Conservation (phyloP, 2,888 invertebrate genomes). For the Pteria penguin region DNA sequence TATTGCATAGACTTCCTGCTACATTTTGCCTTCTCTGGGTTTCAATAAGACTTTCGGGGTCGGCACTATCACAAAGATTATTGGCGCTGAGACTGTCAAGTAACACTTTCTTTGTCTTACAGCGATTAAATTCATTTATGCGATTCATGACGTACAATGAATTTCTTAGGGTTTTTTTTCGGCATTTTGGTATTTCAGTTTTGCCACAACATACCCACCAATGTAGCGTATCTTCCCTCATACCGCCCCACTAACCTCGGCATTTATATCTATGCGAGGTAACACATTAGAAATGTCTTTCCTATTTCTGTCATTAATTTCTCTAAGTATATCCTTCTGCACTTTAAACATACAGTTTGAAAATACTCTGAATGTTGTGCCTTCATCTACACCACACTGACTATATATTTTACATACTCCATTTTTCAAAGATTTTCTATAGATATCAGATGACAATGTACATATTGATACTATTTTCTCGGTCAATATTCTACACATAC, state of each 20-base stretch:
- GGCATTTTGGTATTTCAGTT: constrained; percentile 30
- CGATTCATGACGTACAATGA: constrained; percentile 20
- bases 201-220: constrained; percentile 33
- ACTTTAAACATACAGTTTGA: constrained; percentile 5
- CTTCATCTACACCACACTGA: not conserved
- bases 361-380: not conserved
- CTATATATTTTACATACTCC: not conserved
- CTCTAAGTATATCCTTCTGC: not conserved
- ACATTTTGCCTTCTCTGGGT: constrained; percentile 23
- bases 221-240: constrained; percentile 33
- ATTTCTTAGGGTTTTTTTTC: constrained; percentile 5
- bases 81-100: constrained; percentile 3
- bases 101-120: not conserved
- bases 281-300: constrained; percentile 3
- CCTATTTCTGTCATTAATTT: not conserved
- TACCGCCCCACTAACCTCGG: not conserved
- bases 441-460: constrained; percentile 1
- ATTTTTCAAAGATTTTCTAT: constrained; percentile 2
- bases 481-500: no score
- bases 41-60: constrained; percentile 26
- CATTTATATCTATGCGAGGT: not conserved
- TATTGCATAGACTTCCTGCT: constrained; percentile 15
- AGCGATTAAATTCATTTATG: not conserved
- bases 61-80: constrained; percentile 2
- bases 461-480: no score